Base-by-base conservation (phyloP, 2,113 vertebrate species). In the Lagopus leucura region DNA sequence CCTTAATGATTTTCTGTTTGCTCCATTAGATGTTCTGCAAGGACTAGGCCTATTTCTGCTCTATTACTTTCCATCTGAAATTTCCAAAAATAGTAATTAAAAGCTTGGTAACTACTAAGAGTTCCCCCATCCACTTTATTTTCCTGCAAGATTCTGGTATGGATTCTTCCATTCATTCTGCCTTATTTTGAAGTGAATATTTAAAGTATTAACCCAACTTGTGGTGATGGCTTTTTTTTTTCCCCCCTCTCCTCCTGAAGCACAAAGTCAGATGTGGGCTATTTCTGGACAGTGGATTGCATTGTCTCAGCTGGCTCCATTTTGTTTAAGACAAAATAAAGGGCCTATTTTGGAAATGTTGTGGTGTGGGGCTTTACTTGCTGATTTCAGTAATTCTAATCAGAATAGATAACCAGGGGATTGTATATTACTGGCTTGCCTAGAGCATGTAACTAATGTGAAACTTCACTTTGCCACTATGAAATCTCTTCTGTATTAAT, bases 231-330 rank as follows among this genome's bases (percentile, higher is more conserved):
- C 58, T 86, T 82, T 78, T 81, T 60, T 54, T 54, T 28, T 52
- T 11, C 4, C 12, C 52, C 55, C 27, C 17, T 16, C 27, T 30
- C 27, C 52, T 30, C 14, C 25, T 0, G 7, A 65, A 74, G 28
- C 70, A 48, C 0, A 0, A n/a, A 4, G 27, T 47, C 1, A 4
- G 45, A 50, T 57, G 27, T 17, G 63, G 42, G 24, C 76, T 77
- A 30, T 34, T 89, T 48, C 22, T 70, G 57, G 57, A 17, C 3
- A 2, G 28, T 0, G 30, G 0, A 18, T 81, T 42, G 15, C 0
- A 0, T 12, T 60, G 47, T 61, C 43, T 86, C 82, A 67, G 58
- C 42, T 61, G 43, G 30, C 6, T 3, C 24, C 18, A 20, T 89
- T 17, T 43, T 75, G 6, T 40, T 6, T 69, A 22, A 72, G 36